Evolutionary conservation across 2,113 vertebrate species (phyloP).

Genomic region (Lucifuga dentata): DNA sequence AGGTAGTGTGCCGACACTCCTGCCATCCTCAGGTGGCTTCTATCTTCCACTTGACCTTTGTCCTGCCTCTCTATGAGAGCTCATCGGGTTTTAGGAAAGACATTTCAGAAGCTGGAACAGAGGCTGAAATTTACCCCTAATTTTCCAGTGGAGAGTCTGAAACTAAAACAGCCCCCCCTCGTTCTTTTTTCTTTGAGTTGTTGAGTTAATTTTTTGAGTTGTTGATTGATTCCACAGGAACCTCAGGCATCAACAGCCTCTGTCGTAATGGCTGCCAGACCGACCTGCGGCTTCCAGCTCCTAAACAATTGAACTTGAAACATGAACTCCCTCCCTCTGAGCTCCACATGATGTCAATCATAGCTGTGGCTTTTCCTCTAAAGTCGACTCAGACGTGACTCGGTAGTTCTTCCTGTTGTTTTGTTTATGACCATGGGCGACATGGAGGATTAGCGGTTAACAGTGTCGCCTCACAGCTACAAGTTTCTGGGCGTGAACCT

Average conservation of each 20-base stretch:
- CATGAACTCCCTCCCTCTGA: constrained; percentile 8
- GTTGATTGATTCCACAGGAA: constrained; percentile 58
- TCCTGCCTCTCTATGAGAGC: not conserved
- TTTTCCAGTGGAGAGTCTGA: constrained; percentile 45
- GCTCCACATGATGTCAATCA: too few species aligned
- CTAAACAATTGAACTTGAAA: constrained; percentile 59
- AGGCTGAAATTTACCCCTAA: constrained; percentile 17
- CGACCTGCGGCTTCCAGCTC: constrained; percentile 40
- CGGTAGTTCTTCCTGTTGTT: too few species aligned
- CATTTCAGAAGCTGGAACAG: constrained; percentile 9
- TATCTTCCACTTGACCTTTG: not conserved
- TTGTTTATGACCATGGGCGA: too few species aligned
- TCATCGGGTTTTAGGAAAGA: not conserved
- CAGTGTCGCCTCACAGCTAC: too few species aligned
- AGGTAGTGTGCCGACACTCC: not conserved
- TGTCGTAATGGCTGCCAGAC: constrained; percentile 76
- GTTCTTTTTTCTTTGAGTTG: constrained; percentile 31
- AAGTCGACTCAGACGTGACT: too few species aligned
- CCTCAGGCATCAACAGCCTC: constrained; percentile 73
- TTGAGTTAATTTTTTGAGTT: constrained; percentile 52
- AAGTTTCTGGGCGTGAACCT: too few species aligned
- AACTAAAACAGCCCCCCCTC: constrained; percentile 35
- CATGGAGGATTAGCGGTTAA: too few species aligned
- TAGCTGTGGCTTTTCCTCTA: too few species aligned
- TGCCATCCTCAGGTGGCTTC: too few species aligned